Evolutionary conservation across 2,113 vertebrate species (phyloP), one percentile per base, ranked within the genome.

Genomic region (Neogobius melanostomus): DNA sequence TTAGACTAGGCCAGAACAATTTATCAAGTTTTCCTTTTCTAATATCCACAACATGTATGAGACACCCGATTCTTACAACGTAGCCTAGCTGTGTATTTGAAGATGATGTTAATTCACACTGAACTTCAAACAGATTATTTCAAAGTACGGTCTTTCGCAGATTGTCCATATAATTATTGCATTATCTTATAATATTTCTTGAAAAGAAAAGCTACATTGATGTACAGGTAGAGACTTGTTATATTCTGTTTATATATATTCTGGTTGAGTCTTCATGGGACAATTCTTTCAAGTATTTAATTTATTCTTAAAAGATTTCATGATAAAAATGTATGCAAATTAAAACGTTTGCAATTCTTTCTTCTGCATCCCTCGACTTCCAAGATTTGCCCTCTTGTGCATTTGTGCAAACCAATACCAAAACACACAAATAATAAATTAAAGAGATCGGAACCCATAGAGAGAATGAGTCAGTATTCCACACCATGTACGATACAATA

Each of bases 401-500:
- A 85, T 82, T 83, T 90, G 89, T 89, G 90, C 82, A 65, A 88
- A 87, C 69, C 65, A 90, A 91, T 86, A 92, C 89, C 56, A 59
- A 59, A 84, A 91, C 89, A 91, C 85, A 85, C 84, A 91, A 91
- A 89, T 90, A 90, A 91, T 90, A 90, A 91, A 93, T 91, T 87
- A 94, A 56, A 89, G 91, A 89, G 88, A 89, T 91, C 85, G 82
- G 90, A 89, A 91, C 80, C 81, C 84, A 83, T 85, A 75, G 89
- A 88, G 89, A 86, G 87, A 87, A 92, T 86, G 85, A 90, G 89
- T 92, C 87, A 88, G 83, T 89, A 87, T 88, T 92, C 91, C 89
- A 91, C 92, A 90, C 90, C 82, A 82, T 92, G 91, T 92, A 93
- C 93, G 90, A 91, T 92, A 92, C 86, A 93, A 93, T 92, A 93